A percentile compares a stretch with the other conserved stretches of the same genome.
These are phyloP conservation scores for Gandaritis pyraliata DNA, from an alignment of 2,888 invertebrate species.

Conservation along the genomic window DNA sequence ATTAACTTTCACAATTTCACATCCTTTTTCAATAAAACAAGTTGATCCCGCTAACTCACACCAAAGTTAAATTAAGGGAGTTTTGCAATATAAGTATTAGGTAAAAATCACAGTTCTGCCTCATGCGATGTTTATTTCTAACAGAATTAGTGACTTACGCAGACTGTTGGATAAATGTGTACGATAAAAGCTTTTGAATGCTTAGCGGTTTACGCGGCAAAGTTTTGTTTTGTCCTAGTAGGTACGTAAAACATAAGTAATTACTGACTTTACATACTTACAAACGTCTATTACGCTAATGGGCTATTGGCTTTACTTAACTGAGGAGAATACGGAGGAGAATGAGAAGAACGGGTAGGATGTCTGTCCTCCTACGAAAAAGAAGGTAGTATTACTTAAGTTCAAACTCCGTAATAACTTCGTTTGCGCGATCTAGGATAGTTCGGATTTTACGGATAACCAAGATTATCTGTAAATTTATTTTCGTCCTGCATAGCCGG, in stretches of 20 bases:
- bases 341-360: too few species aligned
- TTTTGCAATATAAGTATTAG: constrained; percentile 50
- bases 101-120: constrained; percentile 28
- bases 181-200: constrained; percentile 33
- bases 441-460: too few species aligned
- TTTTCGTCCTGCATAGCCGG: too few species aligned
- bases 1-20: constrained; percentile 36
- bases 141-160: constrained; percentile 35
- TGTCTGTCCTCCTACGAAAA: too few species aligned
- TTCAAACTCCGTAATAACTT: too few species aligned
- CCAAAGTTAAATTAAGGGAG: constrained; percentile 55
- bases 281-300: background rate
- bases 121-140: constrained; percentile 39
- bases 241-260: too few species aligned
- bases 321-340: too few species aligned
- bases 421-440: too few species aligned
- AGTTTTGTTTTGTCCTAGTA: background rate
- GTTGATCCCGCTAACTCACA: constrained; percentile 34
- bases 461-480: too few species aligned
- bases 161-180: constrained; percentile 34
- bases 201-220: constrained; percentile 7
- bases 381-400: too few species aligned
- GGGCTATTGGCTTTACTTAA: background rate
- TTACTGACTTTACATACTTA: too few species aligned
- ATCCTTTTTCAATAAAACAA: constrained; percentile 52